Evolutionary conservation across 92 coral and sea anemone species (phyloP).

Genomic region (Anthopleura xanthogrammica): DNA sequence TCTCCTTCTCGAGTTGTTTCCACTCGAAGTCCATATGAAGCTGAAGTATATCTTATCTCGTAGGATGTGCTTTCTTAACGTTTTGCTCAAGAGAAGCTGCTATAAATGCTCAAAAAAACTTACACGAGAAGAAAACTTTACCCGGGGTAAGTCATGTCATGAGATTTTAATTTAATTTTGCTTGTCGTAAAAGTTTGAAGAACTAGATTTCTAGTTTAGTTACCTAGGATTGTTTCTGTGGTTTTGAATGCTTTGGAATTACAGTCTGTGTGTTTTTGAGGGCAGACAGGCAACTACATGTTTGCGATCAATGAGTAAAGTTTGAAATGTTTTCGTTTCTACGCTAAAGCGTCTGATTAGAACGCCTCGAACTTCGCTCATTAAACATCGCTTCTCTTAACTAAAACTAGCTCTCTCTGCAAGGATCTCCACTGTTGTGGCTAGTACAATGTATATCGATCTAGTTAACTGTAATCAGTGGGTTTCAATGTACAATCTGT

Average conservation of each 20-base stretch:
- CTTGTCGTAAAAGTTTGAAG: conserved; percentile 5
- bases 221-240: neutral
- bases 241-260: conserved; percentile 1
- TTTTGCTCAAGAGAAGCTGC: conserved; percentile 83
- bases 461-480: neutral
- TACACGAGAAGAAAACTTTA: conserved; percentile 92
- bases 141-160: conserved; percentile 77
- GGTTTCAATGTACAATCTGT: neutral
- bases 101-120: conserved; percentile 73
- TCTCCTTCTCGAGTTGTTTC: conserved; percentile 6
- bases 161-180: neutral
- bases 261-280: neutral
- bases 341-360: conserved; percentile 13
- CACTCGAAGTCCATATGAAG: conserved; percentile 4
- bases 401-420: neutral
- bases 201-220: conserved; percentile 3
- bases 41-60: conserved; percentile 21
- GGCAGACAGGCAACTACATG: neutral
- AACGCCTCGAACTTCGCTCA: conserved; percentile 1
- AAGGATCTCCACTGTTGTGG: neutral
- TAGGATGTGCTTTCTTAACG: conserved; percentile 99
- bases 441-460: neutral
- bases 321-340: conserved; percentile 25
- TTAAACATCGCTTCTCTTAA: neutral
- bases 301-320: neutral